Conservation (phyloP, 35 echinoderm and acorn worm genomes). For the Apostichopus japonicus region DNA sequence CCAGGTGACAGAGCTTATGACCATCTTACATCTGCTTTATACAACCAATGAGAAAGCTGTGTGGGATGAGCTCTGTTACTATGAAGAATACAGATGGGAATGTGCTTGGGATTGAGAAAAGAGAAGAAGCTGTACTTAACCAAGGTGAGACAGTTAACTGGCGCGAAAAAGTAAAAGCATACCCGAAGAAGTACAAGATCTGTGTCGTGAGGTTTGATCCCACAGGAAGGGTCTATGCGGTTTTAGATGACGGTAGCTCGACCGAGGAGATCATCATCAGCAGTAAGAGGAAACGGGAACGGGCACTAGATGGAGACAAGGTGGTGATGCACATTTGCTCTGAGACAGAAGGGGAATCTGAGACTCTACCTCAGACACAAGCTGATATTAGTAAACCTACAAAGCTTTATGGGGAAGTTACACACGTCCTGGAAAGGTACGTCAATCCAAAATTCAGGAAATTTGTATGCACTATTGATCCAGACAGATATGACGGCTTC, state of each 20-base stretch:
- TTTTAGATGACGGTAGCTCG: conserved; percentile 60
- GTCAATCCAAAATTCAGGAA: conserved; percentile 71
- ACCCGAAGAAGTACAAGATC: conserved; percentile 73
- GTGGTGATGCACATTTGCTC: conserved; percentile 5
- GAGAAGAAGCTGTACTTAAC: not conserved
- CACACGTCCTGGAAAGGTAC: conserved; percentile 68
- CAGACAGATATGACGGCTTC: conserved; percentile 60
- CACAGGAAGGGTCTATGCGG: conserved; percentile 66
- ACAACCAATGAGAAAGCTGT: not conserved
- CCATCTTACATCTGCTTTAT: conserved; percentile 13
- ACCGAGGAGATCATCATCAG: conserved; percentile 72
- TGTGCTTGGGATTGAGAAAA: not conserved
- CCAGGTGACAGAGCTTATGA: too few species aligned
- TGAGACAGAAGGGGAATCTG: conserved; percentile 52
- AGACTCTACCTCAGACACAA: conserved; percentile 28
- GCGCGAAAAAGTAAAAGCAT: not conserved
- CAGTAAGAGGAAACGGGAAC: conserved; percentile 58
- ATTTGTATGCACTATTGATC: conserved; percentile 89
- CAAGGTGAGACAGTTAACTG: conserved; percentile 52
- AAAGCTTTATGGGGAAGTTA: conserved; percentile 81
- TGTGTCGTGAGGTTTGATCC: conserved; percentile 70
- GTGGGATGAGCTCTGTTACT: not conserved
- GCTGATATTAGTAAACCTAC: conserved; percentile 39
- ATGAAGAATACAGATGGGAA: not conserved
- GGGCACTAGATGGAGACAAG: conserved; percentile 25